phyloP scores from a whole-genome alignment of 1,140 invertebrate species.

The Bombus confusus region DNA sequence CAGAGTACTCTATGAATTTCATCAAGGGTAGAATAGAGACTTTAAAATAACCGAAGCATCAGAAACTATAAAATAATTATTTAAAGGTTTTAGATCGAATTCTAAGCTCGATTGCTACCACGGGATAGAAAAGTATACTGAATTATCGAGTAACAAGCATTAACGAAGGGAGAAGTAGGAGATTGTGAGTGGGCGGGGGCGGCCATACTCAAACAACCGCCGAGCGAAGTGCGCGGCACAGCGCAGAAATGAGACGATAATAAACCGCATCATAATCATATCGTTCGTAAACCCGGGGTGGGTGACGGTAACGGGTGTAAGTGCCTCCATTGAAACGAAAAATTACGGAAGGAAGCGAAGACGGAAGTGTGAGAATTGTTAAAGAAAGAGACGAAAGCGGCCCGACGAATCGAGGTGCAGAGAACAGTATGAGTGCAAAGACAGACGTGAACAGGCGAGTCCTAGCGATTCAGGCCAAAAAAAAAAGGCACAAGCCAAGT shows the following conservation, averaged over 20 bases:
- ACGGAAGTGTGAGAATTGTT: slow-evolving; percentile 29
- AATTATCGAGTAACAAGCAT: slow-evolving; percentile 8
- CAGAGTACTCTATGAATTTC: not conserved
- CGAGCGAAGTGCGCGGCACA: slow-evolving; percentile 63
- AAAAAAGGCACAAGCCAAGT: slow-evolving; percentile 92
- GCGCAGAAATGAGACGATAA: slow-evolving; percentile 68
- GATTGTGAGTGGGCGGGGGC: slow-evolving; percentile 44
- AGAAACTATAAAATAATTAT: slow-evolving; percentile 13
- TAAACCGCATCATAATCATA: slow-evolving; percentile 34
- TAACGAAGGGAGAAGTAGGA: slow-evolving; percentile 24
- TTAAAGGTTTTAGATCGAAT: slow-evolving; percentile 30
- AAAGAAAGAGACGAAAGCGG: slow-evolving; percentile 23
- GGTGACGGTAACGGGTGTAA: slow-evolving; percentile 30
- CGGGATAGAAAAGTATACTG: slow-evolving; percentile 41
- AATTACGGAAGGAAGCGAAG: slow-evolving; percentile 23
- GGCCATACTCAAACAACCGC: slow-evolving; percentile 79
- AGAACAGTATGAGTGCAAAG: slow-evolving; percentile 88
- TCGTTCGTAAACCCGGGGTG: slow-evolving; percentile 15
- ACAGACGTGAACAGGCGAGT: slow-evolving; percentile 93
- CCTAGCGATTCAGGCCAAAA: slow-evolving; percentile 93
- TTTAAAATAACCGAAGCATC: not conserved
- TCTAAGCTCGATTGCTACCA: slow-evolving; percentile 42
- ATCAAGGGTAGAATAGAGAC: not conserved
- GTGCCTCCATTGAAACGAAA: slow-evolving; percentile 14
- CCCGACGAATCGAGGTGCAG: slow-evolving; percentile 42